Evolutionary conservation across 1,140 invertebrate genomes (phyloP), one percentile per base, ranked within the genome.

Genomic region (Pinna nobilis): DNA sequence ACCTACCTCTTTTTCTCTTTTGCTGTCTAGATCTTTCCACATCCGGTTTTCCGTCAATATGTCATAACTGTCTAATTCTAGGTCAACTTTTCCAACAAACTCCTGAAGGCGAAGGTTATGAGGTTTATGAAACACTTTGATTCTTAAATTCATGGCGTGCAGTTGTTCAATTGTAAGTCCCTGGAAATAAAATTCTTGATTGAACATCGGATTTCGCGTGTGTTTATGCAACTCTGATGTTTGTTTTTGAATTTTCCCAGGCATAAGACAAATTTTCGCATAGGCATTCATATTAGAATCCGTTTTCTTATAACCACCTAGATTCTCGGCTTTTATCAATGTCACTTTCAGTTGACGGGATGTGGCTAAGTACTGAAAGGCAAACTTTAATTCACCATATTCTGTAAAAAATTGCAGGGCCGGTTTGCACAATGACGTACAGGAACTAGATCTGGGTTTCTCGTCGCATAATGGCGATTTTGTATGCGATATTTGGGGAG

Each of bases 231-330:
- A 72, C 23, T 82, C 79, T 11, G 82, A 81, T 2, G 51, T 71
- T 68, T 87, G 84, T 72, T 85, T 87, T 68, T 88, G 86, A 18
- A 84, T 23, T 76, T 88, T 88, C 25, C 82, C 85, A 2, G 86
- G 86, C 79, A 85, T 82, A 2, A 88, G 74, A 65, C 72, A 86
- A 18, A 85, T 64, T 73, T 84, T 84, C 4, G 73, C 76, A 63
- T 77, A 84, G 2, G 78, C 49, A 32, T 84, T 86, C 6, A 83
- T 61, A 47, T 78, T 64, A 30, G 80, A 67, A 23, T 83, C 83
- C 6, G 64, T 74, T 71, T 82, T 82, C 11, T 72, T 69, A 0
- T 78, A 71, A 25, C 81, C 82, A 37, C 79, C 80, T 6, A 88
- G 66, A 41, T 84, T 82, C 69, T 88, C 86, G 0, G 82, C 85